phyloP scores from a whole-genome alignment of 2,113 vertebrate species.

The Toxotes jaculatrix region DNA sequence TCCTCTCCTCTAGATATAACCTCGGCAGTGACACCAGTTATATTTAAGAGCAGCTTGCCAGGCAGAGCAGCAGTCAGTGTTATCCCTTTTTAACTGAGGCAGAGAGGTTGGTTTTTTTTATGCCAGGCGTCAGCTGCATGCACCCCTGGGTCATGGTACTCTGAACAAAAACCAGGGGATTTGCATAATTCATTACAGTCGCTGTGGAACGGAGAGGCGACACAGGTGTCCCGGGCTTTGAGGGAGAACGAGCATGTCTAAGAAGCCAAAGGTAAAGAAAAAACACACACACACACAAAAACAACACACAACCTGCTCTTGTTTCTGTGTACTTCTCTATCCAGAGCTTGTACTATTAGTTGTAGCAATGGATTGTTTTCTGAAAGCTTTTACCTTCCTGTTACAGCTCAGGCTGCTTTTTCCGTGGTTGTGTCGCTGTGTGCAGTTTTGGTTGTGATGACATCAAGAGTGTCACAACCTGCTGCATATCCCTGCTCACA shows the following conservation, averaged over 20 bases:
- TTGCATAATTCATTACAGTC: constrained; percentile 83
- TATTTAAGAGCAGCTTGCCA: constrained; percentile 53
- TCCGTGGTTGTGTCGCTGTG: constrained; percentile 1
- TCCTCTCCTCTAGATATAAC: constrained; percentile 17
- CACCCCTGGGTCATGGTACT: constrained; percentile 76
- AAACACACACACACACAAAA: background rate
- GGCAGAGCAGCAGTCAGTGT: constrained; percentile 37
- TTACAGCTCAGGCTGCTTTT: background rate
- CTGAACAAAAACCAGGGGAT: constrained; percentile 77
- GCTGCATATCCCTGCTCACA: constrained; percentile 11
- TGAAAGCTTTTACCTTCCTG: constrained; percentile 19
- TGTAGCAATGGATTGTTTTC: constrained; percentile 21
- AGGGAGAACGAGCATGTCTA: constrained; percentile 78
- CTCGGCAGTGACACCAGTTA: constrained; percentile 20
- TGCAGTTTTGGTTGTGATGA: constrained; percentile 27
- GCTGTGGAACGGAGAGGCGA: constrained; percentile 63
- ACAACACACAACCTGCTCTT: constrained; percentile 32
- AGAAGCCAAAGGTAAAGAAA: constrained; percentile 81
- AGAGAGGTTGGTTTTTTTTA: constrained; percentile 52
- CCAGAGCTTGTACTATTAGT: constrained; percentile 17
- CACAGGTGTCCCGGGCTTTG: constrained; percentile 70
- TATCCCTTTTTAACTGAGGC: constrained; percentile 48
- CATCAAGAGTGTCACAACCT: background rate
- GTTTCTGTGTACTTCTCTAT: constrained; percentile 40
- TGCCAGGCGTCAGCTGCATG: constrained; percentile 70